Conservation (phyloP, 1,140 invertebrate genomes). For the Cotesia vestalis region DNA sequence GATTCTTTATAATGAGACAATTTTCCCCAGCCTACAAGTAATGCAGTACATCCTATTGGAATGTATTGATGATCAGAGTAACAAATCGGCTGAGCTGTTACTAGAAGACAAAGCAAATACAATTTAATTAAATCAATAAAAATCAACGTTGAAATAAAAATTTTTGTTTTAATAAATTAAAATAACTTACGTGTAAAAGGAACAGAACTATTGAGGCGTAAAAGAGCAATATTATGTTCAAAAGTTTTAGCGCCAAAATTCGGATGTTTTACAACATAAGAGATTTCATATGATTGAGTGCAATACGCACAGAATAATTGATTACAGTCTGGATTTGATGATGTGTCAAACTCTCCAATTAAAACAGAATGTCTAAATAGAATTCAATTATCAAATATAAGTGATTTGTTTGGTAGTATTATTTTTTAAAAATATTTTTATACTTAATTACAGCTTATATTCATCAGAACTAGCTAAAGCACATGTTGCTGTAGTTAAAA, state of each 20-base stretch:
- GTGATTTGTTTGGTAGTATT: background rate
- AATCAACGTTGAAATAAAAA: background rate
- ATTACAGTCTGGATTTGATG: conserved; percentile 50
- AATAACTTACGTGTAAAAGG: conserved; percentile 47
- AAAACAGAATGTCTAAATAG: conserved; percentile 47
- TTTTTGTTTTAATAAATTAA: background rate
- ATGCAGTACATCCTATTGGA: conserved; percentile 32
- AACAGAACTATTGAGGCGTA: conserved; percentile 47
- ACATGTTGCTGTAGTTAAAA: conserved; percentile 53
- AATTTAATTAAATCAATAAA: too few relatives aligned
- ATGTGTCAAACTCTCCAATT: conserved; percentile 49
- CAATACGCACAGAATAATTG: conserved; percentile 47
- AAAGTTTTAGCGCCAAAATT: conserved; percentile 44
- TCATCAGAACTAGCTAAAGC: conserved; percentile 46
- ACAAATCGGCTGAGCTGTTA: conserved; percentile 52
- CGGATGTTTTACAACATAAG: conserved; percentile 55
- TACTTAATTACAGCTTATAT: conserved; percentile 50
- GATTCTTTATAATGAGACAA: conserved; percentile 41
- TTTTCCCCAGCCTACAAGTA: conserved; percentile 52
- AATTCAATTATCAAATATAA: background rate
- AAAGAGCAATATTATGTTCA: conserved; percentile 49
- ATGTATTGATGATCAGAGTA: conserved; percentile 39
- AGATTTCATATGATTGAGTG: conserved; percentile 45
- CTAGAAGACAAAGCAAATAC: conserved; percentile 29
- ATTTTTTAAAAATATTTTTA: conserved; percentile 1